Percentiles rank a stretch among this genome's conserved stretches.
Conservation (phyloP, 2,888 invertebrate genomes). For the Andrena camellia region DNA sequence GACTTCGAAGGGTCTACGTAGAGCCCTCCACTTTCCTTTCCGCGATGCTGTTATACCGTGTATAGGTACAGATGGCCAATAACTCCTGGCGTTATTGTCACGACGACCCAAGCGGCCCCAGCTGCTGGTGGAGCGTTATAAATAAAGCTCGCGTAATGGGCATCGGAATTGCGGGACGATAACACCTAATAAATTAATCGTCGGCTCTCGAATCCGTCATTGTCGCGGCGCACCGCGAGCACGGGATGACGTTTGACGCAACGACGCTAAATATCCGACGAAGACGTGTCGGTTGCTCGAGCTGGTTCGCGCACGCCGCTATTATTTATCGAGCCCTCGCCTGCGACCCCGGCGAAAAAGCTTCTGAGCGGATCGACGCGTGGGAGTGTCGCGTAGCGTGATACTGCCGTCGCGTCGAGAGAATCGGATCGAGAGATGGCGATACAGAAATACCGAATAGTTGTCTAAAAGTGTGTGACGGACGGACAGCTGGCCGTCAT, state of each 20-base stretch:
- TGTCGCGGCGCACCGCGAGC: conserved; percentile 18
- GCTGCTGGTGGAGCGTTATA: conserved; percentile 1
- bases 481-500: conserved; percentile 85
- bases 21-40: conserved; percentile 55
- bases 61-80: no score
- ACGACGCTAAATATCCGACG: conserved; percentile 20
- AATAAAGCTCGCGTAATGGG: conserved; percentile 25
- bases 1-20: no score
- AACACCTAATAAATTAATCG: conserved; percentile 41
- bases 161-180: background rate
- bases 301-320: background rate
- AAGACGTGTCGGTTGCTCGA: no score
- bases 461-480: conserved; percentile 83
- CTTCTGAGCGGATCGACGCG: conserved; percentile 28
- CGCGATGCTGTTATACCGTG: conserved; percentile 3
- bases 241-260: conserved; percentile 20
- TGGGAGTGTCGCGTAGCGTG: conserved; percentile 30
- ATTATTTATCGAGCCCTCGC: conserved; percentile 39
- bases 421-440: conserved; percentile 74
- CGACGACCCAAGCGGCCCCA: no score
- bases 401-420: conserved; percentile 36
- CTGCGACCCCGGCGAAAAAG: conserved; percentile 2
- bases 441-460: conserved; percentile 81
- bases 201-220: conserved; percentile 29
- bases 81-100: no score